Conservation (phyloP, 2,888 invertebrate genomes). For the Aproaerema taeniolella region DNA sequence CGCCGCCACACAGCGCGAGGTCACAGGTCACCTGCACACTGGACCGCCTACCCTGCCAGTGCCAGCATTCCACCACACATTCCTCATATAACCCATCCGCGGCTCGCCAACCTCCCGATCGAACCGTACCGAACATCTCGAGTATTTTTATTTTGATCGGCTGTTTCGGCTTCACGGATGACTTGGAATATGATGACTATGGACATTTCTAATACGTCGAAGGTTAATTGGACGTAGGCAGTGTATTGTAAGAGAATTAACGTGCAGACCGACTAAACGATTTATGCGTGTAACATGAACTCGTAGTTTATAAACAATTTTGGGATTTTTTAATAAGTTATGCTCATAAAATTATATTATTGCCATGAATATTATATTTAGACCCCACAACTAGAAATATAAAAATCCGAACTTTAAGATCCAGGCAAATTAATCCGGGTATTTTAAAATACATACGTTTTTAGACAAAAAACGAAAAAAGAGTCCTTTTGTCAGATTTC, state of each 20-base stretch:
- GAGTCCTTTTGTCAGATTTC: no score
- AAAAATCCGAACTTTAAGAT: no score
- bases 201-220: constrained; percentile 63
- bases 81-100: constrained; percentile 30
- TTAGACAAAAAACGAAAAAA: no score
- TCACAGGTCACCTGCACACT: constrained; percentile 57
- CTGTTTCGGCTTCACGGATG: constrained; percentile 37
- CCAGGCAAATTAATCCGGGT: no score
- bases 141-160: constrained; percentile 25
- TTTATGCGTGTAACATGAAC: constrained; percentile 29
- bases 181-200: constrained; percentile 61
- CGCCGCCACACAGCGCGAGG: constrained; percentile 52
- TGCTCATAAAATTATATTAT: constrained; percentile 4
- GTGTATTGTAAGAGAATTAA: constrained; percentile 65
- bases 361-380: constrained; percentile 4
- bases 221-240: constrained; percentile 72
- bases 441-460: no score
- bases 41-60: constrained; percentile 55
- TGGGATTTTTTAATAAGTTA: constrained; percentile 10
- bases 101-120: constrained; percentile 17
- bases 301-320: constrained; percentile 31
- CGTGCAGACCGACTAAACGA: constrained; percentile 41
- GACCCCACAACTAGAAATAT: constrained; percentile 3
- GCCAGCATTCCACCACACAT: constrained; percentile 43
- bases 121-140: constrained; percentile 21